These are phyloP conservation scores for Clepsis dumicolana DNA, from an alignment of 2,888 invertebrate species.

Conservation along the genomic window DNA sequence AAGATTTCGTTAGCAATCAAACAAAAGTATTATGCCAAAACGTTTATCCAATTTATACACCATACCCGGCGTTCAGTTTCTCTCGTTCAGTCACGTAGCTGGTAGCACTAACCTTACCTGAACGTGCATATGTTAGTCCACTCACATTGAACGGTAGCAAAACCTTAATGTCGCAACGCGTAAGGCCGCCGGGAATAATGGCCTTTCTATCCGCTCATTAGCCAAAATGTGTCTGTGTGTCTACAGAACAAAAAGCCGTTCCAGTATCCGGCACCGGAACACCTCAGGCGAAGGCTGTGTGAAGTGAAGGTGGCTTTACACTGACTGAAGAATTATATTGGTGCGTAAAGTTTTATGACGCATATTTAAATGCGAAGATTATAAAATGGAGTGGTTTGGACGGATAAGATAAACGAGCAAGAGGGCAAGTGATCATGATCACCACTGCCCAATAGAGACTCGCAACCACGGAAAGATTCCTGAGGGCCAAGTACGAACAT, in stretches of 20 bases:
- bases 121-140: not conserved
- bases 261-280: conserved; percentile 74
- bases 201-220: conserved; percentile 85
- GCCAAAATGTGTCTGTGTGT: conserved; percentile 70
- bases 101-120: not conserved
- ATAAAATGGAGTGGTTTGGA: too few species aligned
- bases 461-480: too few species aligned
- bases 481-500: too few species aligned
- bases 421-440: too few species aligned
- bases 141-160: not conserved
- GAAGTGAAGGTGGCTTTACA: conserved; percentile 36
- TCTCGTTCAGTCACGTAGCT: too few species aligned
- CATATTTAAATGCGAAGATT: not conserved
- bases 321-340: not conserved
- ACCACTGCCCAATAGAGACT: too few species aligned
- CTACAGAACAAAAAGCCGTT: conserved; percentile 76
- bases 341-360: not conserved
- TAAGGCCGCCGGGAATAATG: conserved; percentile 57
- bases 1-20: too few species aligned
- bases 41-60: too few species aligned
- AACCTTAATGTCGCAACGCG: conserved; percentile 43
- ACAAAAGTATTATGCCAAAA: too few species aligned
- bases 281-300: conserved; percentile 58
- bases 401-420: too few species aligned
- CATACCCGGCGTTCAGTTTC: too few species aligned